Base-by-base conservation (phyloP, 2,113 vertebrate species). In the Aphyosemion australe region DNA sequence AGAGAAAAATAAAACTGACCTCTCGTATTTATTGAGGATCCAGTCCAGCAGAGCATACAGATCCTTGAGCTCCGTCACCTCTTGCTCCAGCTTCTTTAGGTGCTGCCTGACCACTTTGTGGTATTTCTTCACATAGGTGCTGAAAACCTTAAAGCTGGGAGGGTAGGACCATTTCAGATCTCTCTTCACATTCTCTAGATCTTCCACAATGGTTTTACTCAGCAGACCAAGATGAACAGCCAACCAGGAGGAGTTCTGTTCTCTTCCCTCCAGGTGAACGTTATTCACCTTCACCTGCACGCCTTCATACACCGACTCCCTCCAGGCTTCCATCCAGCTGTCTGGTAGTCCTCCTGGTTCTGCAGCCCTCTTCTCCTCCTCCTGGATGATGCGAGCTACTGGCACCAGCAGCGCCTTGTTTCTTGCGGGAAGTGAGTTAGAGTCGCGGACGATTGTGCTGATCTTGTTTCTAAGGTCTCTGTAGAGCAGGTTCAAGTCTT, bases 401-500 rank as follows among this genome's bases (percentile, higher is more conserved):
- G 39, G 61, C 6, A 88, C 69, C 70, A 93, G 80, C 43, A 90
- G 83, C 0, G 12, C 79, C 69, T 87, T 85, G 76, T 87, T 87
- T 21, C 62, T 48, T 6, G 70, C 75, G 0, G 80, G 65, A 32
- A 70, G 31, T 4, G 72, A 59, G 76, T 79, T 89, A 49, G 92
- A 91, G 63, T 90, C 64, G 0, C 84, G 68, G 18, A 93, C 86
- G 5, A 93, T 87, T 53, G 32, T 1, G 18, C 14, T 72, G 37
- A 93, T 10, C 63, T 92, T 92, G 0, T 75, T 43, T 57, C 69
- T 76, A 55, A 94, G 70, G 0, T 77, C 59, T 1, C 13, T 8
- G 39, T 90, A 91, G 6, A 94, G 91, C 19, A 93, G 78, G 59
- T 9, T 69, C 18, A 94, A 80, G 41, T 94, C 93, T 67, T 93